These are phyloP conservation scores for Thereva nobilitata DNA, from an alignment of 2,888 invertebrate genomes.

Conservation along the genomic window DNA sequence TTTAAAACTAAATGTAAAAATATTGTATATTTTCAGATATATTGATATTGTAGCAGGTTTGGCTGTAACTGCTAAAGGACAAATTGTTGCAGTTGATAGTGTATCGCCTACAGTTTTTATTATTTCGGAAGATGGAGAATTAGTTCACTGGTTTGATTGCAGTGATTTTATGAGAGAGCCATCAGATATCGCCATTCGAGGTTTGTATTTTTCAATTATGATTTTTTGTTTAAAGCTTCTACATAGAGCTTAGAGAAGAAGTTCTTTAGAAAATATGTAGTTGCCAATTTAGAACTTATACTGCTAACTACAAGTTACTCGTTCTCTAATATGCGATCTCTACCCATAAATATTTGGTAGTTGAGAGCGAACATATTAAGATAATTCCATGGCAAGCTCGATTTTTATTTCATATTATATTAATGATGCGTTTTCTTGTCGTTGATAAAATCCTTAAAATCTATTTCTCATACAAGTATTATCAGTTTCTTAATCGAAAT, in stretches of 20 bases:
- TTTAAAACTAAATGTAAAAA: background rate
- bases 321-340: too few species aligned
- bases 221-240: slow-evolving; percentile 10
- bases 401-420: background rate
- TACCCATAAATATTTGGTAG: too few species aligned
- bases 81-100: slow-evolving; percentile 96
- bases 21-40: slow-evolving; percentile 61
- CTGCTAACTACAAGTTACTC: too few species aligned
- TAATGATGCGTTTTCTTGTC: background rate
- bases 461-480: too few species aligned
- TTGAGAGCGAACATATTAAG: too few species aligned
- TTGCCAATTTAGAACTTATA: too few species aligned
- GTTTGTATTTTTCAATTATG: slow-evolving; percentile 59
- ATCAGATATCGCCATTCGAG: slow-evolving; percentile 94
- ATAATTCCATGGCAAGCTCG: too few species aligned
- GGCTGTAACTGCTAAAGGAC: slow-evolving; percentile 88
- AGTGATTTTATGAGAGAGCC: slow-evolving; percentile 98
- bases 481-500: background rate
- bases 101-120: slow-evolving; percentile 96
- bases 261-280: too few species aligned
- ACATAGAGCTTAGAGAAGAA: too few species aligned
- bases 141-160: slow-evolving; percentile 96
- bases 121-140: slow-evolving; percentile 87
- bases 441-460: too few species aligned
- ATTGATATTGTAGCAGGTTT: slow-evolving; percentile 92